phyloP scores from a whole-genome alignment of 2,888 invertebrate genomes.

The Nebria brevicollis region DNA sequence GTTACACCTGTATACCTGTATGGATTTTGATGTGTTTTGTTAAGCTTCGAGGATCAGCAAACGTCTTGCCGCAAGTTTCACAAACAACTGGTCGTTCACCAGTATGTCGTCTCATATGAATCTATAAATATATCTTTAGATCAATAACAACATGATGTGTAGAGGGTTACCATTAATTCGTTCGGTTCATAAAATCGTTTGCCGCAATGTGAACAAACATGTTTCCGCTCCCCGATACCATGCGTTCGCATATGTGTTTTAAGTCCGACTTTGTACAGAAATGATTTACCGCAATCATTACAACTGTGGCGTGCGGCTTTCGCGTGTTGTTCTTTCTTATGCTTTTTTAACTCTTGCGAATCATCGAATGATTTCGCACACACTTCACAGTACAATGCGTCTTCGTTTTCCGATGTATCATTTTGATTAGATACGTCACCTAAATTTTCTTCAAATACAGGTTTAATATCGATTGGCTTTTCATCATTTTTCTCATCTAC shows the following conservation, averaged over 20 bases:
- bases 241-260: constrained; percentile 51
- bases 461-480: background rate
- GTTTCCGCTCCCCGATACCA: constrained; percentile 50
- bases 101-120: constrained; percentile 54
- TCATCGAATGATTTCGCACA: background rate
- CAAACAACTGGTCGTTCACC: constrained; percentile 53
- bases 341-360: constrained; percentile 23
- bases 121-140: constrained; percentile 46
- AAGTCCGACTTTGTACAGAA: constrained; percentile 49
- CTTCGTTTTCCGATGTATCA: no score
- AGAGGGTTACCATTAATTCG: constrained; percentile 51
- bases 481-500: background rate
- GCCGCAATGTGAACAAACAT: constrained; percentile 52
- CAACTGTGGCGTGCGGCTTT: constrained; percentile 42
- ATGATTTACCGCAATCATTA: constrained; percentile 49
- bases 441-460: no score
- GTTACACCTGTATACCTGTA: no score
- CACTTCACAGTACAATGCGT: no score
- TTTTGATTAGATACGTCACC: no score
- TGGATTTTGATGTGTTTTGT: constrained; percentile 55
- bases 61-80: constrained; percentile 53
- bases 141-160: background rate
- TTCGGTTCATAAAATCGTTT: constrained; percentile 54
- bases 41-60: constrained; percentile 54
- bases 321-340: constrained; percentile 30